Evolutionary conservation across 2,113 vertebrate genomes (phyloP), one percentile per base, ranked within the genome.

Genomic region (Amia ocellicauda): DNA sequence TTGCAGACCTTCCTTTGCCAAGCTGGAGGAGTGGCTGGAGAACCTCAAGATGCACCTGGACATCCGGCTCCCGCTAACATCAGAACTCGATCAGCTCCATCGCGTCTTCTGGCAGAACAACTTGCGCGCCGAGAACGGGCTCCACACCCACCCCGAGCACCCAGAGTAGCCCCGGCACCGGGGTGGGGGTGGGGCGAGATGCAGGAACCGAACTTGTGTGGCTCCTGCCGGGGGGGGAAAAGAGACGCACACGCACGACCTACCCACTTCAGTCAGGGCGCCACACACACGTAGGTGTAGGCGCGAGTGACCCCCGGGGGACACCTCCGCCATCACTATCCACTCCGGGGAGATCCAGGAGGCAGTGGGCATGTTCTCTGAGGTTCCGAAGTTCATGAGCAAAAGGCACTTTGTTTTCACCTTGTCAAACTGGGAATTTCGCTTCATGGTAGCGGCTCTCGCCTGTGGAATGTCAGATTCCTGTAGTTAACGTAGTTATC

Each of bases 11-110:
- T 84, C 91, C 49, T 99, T 99, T 60, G 52, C 84, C 60, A 96
- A 92, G 82, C 86, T 99, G 83, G 93, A 94, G 63, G 93, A 93
- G 70, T 99, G 94, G 96, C 80, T 98, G 75, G 91, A 95, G 73
- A 91, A 91, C 54, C 91, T 98, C 23, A 92, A 83, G 82, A 93
- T 96, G 93, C 95, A 97, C 81, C 75, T 98, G 86, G 91, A 94
- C 24, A 89, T 94, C 40, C 88, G 85, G 52, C 82, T 98, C 14
- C 93, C 92, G 0, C 81, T 97, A 65, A 88, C 92, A 68, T 88
- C 93, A 0, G 94, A 98, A 69, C 83, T 97, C 78, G 94, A 95
- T 51, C 87, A 93, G 69, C 78, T 98, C 67, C 88, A 96, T 72
- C 85, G 80, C 68, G 78, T 85, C 72, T 99, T 99, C 66, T 89